Conservation (phyloP, 1,140 invertebrate genomes). For the Stegodyphus mimosarum region DNA sequence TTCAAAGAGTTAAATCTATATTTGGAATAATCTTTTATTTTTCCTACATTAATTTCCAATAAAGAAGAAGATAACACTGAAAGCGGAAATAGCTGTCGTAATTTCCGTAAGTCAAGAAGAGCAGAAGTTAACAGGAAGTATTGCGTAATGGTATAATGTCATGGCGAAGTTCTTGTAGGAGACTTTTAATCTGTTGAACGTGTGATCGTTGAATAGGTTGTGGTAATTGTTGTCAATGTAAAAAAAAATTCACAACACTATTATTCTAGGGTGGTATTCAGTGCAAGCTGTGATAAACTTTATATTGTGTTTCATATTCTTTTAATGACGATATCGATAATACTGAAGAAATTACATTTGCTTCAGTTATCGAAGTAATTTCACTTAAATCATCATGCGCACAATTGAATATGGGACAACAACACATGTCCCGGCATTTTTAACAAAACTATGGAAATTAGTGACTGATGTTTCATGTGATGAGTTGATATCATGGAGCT, state of each 20-base stretch:
- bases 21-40: too few species aligned
- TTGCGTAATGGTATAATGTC: slow-evolving; percentile 34
- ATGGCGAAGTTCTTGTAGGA: neutral
- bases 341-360: too few species aligned
- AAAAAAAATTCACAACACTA: neutral
- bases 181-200: neutral
- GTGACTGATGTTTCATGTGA: slow-evolving; percentile 92
- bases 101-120: neutral
- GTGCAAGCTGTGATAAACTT: neutral
- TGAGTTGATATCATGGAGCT: slow-evolving; percentile 93
- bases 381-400: slow-evolving; percentile 37
- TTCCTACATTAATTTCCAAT: neutral
- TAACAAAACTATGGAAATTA: slow-evolving; percentile 95
- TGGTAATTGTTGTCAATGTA: neutral
- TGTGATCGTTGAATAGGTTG: neutral
- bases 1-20: too few species aligned
- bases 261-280: neutral
- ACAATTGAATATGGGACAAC: slow-evolving; percentile 51
- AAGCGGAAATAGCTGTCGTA: neutral
- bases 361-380: too few species aligned
- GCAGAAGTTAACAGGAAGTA: neutral
- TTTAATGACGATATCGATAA: slow-evolving; percentile 8
- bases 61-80: neutral
- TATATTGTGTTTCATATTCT: neutral
- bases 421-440: slow-evolving; percentile 89